Evolutionary conservation across 2,113 vertebrate genomes (phyloP).

Genomic region (Bubalus kerabau): DNA sequence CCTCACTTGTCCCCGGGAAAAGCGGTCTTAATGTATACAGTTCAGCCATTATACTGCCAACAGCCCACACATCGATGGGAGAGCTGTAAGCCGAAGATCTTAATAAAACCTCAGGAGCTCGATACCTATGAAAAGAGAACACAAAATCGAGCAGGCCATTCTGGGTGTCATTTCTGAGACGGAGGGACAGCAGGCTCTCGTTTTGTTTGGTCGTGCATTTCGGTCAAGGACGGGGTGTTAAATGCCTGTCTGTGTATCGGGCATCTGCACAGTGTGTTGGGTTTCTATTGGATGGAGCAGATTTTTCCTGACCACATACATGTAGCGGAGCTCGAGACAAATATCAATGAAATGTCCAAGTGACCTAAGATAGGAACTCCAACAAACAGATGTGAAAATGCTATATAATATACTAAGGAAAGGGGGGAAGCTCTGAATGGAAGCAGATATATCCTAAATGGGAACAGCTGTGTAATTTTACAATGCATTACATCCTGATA

Average conservation of each 20-base stretch:
- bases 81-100: conserved; percentile 93
- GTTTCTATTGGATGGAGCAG: not conserved
- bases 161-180: not conserved
- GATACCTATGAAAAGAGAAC: conserved; percentile 84
- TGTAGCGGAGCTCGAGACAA: not conserved
- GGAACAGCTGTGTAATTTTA: not conserved
- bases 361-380: not conserved
- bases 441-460: not conserved
- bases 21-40: conserved; percentile 95
- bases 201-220: not conserved
- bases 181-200: not conserved
- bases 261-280: not conserved
- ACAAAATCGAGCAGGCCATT: not conserved
- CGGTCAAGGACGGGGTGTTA: not conserved
- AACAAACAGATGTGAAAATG: not conserved
- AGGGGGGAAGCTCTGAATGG: not conserved
- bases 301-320: not conserved
- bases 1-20: conserved; percentile 97
- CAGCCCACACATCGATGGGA: conserved; percentile 97
- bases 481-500: not conserved
- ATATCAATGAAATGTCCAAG: not conserved
- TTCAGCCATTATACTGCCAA: conserved; percentile 98
- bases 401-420: not conserved
- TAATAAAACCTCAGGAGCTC: conserved; percentile 96
- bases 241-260: not conserved